Evolutionary conservation across 2,888 invertebrate species (phyloP), one percentile per base, ranked within the genome.

Genomic region (Xestia ashworthii): DNA sequence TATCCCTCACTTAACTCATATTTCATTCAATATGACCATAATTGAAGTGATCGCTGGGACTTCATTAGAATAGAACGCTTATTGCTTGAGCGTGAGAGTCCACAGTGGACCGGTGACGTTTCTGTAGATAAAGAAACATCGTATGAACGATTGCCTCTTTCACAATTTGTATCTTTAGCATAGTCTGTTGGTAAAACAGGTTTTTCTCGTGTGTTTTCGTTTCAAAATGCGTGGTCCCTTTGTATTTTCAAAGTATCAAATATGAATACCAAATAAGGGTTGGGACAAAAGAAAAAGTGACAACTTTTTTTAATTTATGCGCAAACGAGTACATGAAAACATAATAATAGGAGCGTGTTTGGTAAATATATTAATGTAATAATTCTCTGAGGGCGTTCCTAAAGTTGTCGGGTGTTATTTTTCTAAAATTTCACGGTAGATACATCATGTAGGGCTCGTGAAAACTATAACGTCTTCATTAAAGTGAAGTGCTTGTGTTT

Each of bases 241-340:
- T 96, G 96, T 96, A 93, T 93, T 95, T 95, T 92, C 95, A 94
- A 95, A 96, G 95, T 95, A 95, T 95, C 95, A 95, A 96, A 96
- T 95, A 96, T 96, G 96, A 96, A 96, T 96, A 96, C 96, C 95
- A 96, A 96, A 96, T 96, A 95, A 96, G 96, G 96, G 96, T 95
- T 94, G 93, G 95, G 93, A 96, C 96, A 96, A 96, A 96, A 96
- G 96, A 95, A 96, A 94, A 95, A 95, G 94, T 95, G 96, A 94
- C 96, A 95, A 93, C 93, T 93, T 95, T 92, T n/a, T 96, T 96
- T 96, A 96, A 96, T 96, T 96, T 96, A 96, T 96, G 95, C 95
- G 91, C 91, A 92, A 95, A 93, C 93, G 95, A 96, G 96, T 96
- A 96, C 96, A 96, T 96, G 96, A 96, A 96, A 96, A 95, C 91